Conservation (phyloP, 2,113 vertebrate species). For the Patagioenas fasciata region DNA sequence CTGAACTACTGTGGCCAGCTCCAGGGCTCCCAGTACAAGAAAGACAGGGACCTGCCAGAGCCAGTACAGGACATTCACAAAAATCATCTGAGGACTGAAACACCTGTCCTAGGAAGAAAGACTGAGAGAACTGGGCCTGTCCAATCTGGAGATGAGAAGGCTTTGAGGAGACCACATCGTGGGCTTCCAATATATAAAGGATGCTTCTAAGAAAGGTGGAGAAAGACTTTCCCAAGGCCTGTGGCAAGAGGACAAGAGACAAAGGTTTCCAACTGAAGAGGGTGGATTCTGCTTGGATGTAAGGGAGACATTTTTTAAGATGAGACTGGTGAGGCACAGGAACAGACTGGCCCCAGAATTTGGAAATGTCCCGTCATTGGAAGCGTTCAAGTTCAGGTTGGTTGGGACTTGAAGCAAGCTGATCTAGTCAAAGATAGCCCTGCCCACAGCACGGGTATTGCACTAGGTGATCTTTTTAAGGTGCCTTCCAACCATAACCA, state of each 20-base stretch:
- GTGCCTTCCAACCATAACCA: neutral
- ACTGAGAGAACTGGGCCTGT: neutral
- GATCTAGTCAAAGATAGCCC: neutral
- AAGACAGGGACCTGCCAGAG: neutral
- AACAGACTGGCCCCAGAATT: neutral
- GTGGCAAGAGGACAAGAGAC: neutral
- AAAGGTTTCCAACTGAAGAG: neutral
- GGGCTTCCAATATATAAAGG: no score
- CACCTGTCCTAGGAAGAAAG: neutral
- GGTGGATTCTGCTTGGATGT: neutral
- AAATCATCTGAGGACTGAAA: neutral
- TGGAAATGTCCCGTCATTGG: fast-evolving
- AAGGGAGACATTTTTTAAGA: no score
- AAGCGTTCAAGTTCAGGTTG: neutral
- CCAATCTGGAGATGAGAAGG: no score
- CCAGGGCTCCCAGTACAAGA: no score
- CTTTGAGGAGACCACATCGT: no score
- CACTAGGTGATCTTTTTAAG: neutral
- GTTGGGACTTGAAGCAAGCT: neutral
- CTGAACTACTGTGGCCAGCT: no score
- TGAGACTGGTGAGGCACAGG: neutral
- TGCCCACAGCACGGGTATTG: neutral
- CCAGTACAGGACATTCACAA: neutral
- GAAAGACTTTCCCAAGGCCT: neutral
- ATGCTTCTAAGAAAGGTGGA: neutral